Percentiles rank a stretch among this genome's conserved stretches.
phyloP scores from a whole-genome alignment of 2,797 vertebrate species.

The Zenarchopterus dispar region DNA sequence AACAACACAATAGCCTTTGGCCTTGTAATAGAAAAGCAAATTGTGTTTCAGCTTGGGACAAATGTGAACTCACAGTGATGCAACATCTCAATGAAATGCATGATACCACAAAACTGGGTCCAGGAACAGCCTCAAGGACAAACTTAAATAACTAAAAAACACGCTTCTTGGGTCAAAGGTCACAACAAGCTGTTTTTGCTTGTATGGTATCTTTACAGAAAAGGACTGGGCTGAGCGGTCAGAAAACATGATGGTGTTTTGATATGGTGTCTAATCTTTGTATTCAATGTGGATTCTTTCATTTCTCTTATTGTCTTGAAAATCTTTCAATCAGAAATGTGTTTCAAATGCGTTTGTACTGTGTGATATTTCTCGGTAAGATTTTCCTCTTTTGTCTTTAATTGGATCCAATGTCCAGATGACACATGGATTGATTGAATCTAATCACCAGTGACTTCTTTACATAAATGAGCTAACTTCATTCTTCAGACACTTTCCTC shows the following conservation, averaged over 20 bases:
- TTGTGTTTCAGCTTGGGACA: constrained; percentile 33
- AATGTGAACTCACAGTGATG: constrained; percentile 21
- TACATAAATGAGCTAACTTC: not conserved
- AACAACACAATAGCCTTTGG: constrained; percentile 35
- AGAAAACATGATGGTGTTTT: constrained; percentile 29
- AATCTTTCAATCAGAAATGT: not conserved
- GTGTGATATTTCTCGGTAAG: too few relatives aligned
- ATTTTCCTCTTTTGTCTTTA: not conserved
- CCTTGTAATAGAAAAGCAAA: constrained; percentile 33
- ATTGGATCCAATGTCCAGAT: not conserved
- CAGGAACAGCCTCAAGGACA: constrained; percentile 34
- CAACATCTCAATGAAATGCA: constrained; percentile 14
- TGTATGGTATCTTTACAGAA: constrained; percentile 14
- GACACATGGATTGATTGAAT: not conserved
- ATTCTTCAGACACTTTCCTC: not conserved
- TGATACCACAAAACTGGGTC: constrained; percentile 24
- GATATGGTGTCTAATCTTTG: constrained; percentile 28
- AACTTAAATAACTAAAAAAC: constrained; percentile 34
- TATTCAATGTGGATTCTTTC: constrained; percentile 7
- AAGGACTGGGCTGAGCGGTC: constrained; percentile 9
- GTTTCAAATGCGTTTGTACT: too few relatives aligned
- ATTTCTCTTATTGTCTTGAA: not conserved
- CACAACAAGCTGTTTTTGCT: constrained; percentile 26
- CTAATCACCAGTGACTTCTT: not conserved
- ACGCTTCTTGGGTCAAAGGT: constrained; percentile 26